Evolutionary conservation across 2,888 invertebrate genomes (phyloP).

Genomic region (Hypomecis atomaria): DNA sequence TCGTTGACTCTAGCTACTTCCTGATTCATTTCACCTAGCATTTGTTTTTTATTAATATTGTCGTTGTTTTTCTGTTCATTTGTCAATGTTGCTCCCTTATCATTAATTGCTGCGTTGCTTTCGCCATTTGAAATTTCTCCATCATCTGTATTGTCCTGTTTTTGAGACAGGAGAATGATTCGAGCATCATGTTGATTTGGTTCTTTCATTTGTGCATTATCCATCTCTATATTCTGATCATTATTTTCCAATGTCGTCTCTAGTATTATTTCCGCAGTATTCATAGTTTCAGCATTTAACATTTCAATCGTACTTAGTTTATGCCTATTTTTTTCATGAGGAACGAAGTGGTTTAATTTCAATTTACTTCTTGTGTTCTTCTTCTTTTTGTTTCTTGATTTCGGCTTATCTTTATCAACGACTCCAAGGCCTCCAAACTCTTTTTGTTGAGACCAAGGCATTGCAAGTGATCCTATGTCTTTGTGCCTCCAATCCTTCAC

Average conservation of each 20-base stretch:
- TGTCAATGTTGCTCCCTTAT: no score
- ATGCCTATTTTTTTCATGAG: neutral
- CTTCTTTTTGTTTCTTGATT: neutral
- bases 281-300: neutral
- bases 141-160: neutral
- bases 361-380: neutral
- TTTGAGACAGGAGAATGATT: no score
- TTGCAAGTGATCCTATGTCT: constrained; percentile 53
- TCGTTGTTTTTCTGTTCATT: no score
- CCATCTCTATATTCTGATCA: neutral
- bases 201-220: neutral
- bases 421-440: constrained; percentile 67
- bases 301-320: neutral
- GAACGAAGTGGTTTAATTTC: neutral
- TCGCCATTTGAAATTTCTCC: neutral
- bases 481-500: constrained; percentile 59
- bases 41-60: no score
- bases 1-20: no score
- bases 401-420: constrained; percentile 32
- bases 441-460: constrained; percentile 59
- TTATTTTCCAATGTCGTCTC: neutral
- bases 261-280: no score
- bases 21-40: no score
- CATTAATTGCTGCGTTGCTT: neutral
- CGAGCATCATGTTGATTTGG: no score